Evolutionary conservation across 2,888 invertebrate genomes (phyloP), one percentile per base, ranked within the genome.

Genomic region (Phanerotoma sp.): DNA sequence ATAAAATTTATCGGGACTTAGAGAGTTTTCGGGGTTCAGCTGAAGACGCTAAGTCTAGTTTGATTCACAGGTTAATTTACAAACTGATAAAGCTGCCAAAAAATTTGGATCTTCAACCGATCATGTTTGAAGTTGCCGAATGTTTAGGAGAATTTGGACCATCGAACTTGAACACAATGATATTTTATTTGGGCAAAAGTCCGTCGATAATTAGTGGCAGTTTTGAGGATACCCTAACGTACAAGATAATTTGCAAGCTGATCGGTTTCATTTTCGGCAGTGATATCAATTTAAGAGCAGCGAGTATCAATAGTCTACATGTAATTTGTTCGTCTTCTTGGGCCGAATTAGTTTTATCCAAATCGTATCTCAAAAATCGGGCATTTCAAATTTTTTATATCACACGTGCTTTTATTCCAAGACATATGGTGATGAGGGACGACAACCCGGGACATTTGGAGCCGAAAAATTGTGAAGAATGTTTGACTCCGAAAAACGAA

Each of bases 91-190:
- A 81, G 57, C 78, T 85, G 53, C 75, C 83, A 33, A 79, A 80
- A 65, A 81, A 81, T 0, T 66, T 73, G 0, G 74, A 80, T 54
- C 72, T n/a, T n/a, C 72, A 76, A 42, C 74, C 78, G 13, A 52
- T 62, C n/a, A 63, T 69, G 1, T 73, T 84, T 33, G 86, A 87
- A 77, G 89, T 91, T 0, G 82, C 86, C n/a, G 83, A 85, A 66
- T 94, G 93, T 75, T 79, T 93, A 18, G 88, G 91, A 3, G 86
- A 87, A 75, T 79, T 93, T 32, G 91, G 91, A 0, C 86, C 89
- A 0, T 83, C 85, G 10, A 85, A 91, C 74, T 78, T 92, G 33
- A 83, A 82, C 38, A 86, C 88, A 0, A 78, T 89, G 47, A 85
- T 89, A 11, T 79, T 92, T 2, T 83, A 86, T 57, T 82, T 85